phyloP scores from a whole-genome alignment of 2,113 vertebrate genomes.

The Reinhardtius hippoglossoides region DNA sequence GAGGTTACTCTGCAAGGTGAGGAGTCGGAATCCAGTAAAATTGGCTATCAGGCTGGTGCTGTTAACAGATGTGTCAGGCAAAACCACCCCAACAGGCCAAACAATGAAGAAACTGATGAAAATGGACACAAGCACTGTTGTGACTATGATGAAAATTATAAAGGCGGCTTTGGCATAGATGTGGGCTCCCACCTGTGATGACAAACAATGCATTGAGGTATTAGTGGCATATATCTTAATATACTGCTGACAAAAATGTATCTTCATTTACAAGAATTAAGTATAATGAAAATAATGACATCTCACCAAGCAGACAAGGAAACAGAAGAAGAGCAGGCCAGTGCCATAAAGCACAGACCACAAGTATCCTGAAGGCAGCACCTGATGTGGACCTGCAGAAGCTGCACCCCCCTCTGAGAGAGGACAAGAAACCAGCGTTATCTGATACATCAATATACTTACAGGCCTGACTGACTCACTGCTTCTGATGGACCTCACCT shows the following conservation, averaged over 20 bases:
- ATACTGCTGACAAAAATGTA: not conserved
- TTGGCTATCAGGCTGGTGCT: constrained; percentile 48
- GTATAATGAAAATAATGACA: not conserved
- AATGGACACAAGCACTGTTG: constrained; percentile 80
- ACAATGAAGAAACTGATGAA: constrained; percentile 87
- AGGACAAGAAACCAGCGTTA: not conserved
- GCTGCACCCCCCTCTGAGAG: constrained; percentile 44
- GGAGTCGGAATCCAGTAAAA: constrained; percentile 85
- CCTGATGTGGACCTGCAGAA: constrained; percentile 33
- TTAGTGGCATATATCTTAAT: not conserved
- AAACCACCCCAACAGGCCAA: constrained; percentile 67
- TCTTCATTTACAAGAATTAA: not conserved
- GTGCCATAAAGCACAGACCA: constrained; percentile 88
- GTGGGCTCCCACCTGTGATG: constrained; percentile 82
- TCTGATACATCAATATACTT: not conserved
- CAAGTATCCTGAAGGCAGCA: constrained; percentile 88
- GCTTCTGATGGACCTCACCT: constrained; percentile 65
- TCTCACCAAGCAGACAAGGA: constrained; percentile 87
- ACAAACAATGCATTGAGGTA: constrained; percentile 1
- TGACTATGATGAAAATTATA: constrained; percentile 88
- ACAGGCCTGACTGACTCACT: not conserved
- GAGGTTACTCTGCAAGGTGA: constrained; percentile 84
- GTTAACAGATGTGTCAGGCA: constrained; percentile 60
- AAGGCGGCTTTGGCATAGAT: constrained; percentile 91
- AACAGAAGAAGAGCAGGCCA: constrained; percentile 84